Base-by-base conservation (phyloP, 2,888 invertebrate species). In the Drosophila tanythrix region DNA sequence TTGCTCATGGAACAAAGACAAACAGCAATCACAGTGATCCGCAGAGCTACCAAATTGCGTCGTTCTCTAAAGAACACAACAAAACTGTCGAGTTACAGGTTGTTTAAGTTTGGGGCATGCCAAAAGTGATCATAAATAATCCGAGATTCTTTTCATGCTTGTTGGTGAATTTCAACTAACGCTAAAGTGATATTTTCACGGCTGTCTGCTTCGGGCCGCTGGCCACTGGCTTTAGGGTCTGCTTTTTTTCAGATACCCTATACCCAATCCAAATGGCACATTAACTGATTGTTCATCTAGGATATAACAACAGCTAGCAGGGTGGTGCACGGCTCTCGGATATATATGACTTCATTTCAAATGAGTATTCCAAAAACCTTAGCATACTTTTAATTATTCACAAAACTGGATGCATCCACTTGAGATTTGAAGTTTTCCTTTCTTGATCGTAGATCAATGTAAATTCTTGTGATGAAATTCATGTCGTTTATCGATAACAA, bases 181-280 rank as follows among this genome's bases (percentile, higher is more conserved):
- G 68, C 57, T 33, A 43, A 66, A 66, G 35, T 57, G 57, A 58
- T 53, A 38, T 70, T 60, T 48, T 60, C 55, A 68, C 68, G 68
- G 59, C 52, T 68, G 46, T 50, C 53, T 15, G 60, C 66, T 59
- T 29, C 36, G 57, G 31, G 13, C 59, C 50, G 48, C 38, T 81
- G 69, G 80, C 81, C 80, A 72, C 81, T 71, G 83, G 57, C 74
- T 56, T 79, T 76, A 21, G 36, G 4, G 5, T 53, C 18, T 64
- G 15, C 59, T 40, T 35, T 38, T 21, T 8, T 18, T 13, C 8
- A 3, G 46, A 40, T 62, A 53, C 59, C 60, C 55, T 62, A 15
- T 35, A 25, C 18, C 1, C 15, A 55, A n/a, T 10, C 13, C 7
- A 6, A 13, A 11, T 1, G 50, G 1, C 13, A 21, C 21, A 2